Conservation (phyloP, 2,797 vertebrate genomes). For the Melanotaenia maccullochi region DNA sequence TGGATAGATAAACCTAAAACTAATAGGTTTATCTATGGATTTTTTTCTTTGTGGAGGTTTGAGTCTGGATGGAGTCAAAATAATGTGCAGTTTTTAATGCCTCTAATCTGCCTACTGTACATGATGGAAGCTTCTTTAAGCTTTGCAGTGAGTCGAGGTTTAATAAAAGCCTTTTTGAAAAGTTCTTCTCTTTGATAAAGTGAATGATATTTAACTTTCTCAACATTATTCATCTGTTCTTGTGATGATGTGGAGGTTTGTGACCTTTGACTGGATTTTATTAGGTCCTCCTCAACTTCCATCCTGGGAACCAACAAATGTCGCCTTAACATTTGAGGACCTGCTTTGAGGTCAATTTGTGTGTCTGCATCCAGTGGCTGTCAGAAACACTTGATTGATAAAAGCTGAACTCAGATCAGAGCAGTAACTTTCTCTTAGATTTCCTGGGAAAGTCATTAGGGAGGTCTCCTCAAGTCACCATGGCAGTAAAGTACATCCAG, state of each 20-base stretch:
- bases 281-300: slow-evolving; percentile 16
- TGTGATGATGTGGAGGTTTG: slow-evolving; percentile 34
- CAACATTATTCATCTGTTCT: slow-evolving; percentile 45
- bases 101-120: slow-evolving; percentile 7
- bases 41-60: background rate
- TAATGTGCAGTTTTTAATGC: background rate
- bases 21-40: background rate
- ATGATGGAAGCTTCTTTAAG: slow-evolving; percentile 5
- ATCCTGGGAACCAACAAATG: slow-evolving; percentile 61
- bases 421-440: slow-evolving; percentile 9
- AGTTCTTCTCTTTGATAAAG: background rate
- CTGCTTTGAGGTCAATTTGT: slow-evolving; percentile 30
- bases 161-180: background rate
- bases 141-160: slow-evolving; percentile 5
- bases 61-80: background rate
- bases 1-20: background rate
- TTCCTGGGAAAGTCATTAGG: slow-evolving; percentile 70
- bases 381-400: background rate
- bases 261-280: slow-evolving; percentile 45
- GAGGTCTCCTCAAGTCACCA: slow-evolving; percentile 51
- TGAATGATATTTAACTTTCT: background rate
- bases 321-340: slow-evolving; percentile 27
- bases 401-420: slow-evolving; percentile 47
- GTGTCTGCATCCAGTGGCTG: slow-evolving; percentile 6
- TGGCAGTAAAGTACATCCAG: slow-evolving; percentile 55